Conservation (phyloP, 2,888 invertebrate species). For the Gnatocerus cornutus region DNA sequence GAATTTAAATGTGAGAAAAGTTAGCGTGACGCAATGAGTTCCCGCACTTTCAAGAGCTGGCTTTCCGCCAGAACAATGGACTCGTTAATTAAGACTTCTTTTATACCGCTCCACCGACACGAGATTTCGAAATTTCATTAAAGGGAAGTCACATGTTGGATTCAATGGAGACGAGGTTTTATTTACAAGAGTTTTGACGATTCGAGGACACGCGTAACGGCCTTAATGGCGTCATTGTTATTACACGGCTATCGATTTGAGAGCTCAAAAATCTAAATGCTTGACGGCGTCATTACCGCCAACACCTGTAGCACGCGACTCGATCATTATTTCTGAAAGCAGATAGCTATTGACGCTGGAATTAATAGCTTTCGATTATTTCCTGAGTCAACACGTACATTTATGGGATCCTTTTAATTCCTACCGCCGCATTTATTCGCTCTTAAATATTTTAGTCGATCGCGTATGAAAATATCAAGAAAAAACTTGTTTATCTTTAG, state of each 20-base stretch:
- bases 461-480: slow-evolving; percentile 18
- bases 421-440: slow-evolving; percentile 30
- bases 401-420: slow-evolving; percentile 57
- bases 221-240: slow-evolving; percentile 41
- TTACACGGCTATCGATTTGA: slow-evolving; percentile 39
- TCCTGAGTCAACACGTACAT: slow-evolving; percentile 66
- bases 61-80: slow-evolving; percentile 81
- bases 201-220: no score
- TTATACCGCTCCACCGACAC: slow-evolving; percentile 64
- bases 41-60: slow-evolving; percentile 67
- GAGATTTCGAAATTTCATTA: slow-evolving; percentile 52
- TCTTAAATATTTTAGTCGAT: slow-evolving; percentile 41
- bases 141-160: slow-evolving; percentile 46
- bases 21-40: slow-evolving; percentile 52
- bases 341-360: slow-evolving; percentile 66
- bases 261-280: slow-evolving; percentile 58
- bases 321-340: slow-evolving; percentile 68
- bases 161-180: background rate
- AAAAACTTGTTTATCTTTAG: slow-evolving; percentile 53
- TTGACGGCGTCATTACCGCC: slow-evolving; percentile 65
- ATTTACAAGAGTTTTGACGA: no score
- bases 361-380: slow-evolving; percentile 69
- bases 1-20: slow-evolving; percentile 53
- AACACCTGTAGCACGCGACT: slow-evolving; percentile 69
- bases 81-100: slow-evolving; percentile 87